Base-by-base conservation (phyloP, 2,888 invertebrate genomes). In the Psylliodes chrysocephalus region DNA sequence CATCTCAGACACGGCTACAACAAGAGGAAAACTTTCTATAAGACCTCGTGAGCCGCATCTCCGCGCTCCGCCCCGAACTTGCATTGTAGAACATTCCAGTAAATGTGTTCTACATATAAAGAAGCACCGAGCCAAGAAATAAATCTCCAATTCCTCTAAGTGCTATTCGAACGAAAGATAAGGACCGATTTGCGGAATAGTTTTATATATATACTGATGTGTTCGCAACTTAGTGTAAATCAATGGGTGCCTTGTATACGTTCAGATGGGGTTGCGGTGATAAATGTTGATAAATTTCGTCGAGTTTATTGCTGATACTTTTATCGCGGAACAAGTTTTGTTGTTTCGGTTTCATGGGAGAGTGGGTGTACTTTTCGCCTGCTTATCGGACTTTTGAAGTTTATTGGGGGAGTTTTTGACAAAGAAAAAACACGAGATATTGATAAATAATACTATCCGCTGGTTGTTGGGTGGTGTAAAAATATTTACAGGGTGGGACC, bases 121-220 rank as follows among this genome's bases (percentile, higher is more conserved):
- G 54, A 46, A 64, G 54, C 54, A 42, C 19, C 33, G 49, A 55
- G 53, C 38, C 54, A 54, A 42, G 49, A 55, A 59, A 64, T 64
- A 64, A 60, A 64, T 60, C 59, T 54, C 42, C 54, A 54, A 60
- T 60, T 64, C 49, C 54, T 49, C 25, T 60, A 54, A 64, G 64
- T 64, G 60, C 64, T 55, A 47, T 64, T 64, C 64, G 54, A 54
- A 53, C 33, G 33, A 47, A 54, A 64, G 64, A 64, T 64, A 54
- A 59, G 54, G 49, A 54, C 60, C 40, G 64, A 49, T 65, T 57
- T 47, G 52, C 35, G 47, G 57, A 57, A 65, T 65, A 65, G 65
- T 61, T 65, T 61, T 65, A 61, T 65, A 59, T 56, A 46, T 59
- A 53, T 57, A 65, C 61, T 65, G 61, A 57, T 65, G 61, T 65